phyloP scores from a whole-genome alignment of 2,113 vertebrate genomes.

The Redunca redunca region DNA sequence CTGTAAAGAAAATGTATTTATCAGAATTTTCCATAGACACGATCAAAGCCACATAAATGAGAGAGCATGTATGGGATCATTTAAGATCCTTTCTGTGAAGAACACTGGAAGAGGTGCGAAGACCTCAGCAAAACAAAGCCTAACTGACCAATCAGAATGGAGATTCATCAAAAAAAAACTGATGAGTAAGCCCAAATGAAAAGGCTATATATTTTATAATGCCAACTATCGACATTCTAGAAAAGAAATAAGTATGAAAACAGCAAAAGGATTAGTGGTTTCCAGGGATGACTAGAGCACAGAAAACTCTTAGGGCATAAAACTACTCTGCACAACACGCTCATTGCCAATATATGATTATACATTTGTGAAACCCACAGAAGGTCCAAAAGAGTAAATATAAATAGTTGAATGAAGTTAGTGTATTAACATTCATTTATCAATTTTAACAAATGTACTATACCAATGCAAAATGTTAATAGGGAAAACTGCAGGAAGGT shows the following conservation, averaged over 20 bases:
- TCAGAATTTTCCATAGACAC: background rate
- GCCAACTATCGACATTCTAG: background rate
- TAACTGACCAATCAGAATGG: background rate
- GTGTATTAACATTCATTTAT: background rate
- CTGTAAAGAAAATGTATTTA: background rate
- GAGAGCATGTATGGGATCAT: background rate
- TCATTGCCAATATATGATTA: background rate
- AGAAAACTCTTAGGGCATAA: background rate
- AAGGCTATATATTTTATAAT: background rate
- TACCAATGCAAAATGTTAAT: background rate
- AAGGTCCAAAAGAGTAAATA: background rate
- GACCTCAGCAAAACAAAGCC: background rate
- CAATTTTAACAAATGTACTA: background rate
- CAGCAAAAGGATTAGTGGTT: background rate
- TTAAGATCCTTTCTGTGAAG: background rate
- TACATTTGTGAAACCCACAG: background rate
- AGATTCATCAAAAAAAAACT: background rate
- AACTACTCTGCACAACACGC: background rate
- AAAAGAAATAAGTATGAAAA: background rate
- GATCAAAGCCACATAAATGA: background rate
- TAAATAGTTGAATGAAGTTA: background rate
- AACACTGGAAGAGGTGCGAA: background rate
- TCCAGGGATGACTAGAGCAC: background rate
- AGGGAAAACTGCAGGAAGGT: background rate
- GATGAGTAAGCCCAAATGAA: background rate